Evolutionary conservation across 2,888 invertebrate species (phyloP).

Genomic region (Leptinotarsa rubiginosa): DNA sequence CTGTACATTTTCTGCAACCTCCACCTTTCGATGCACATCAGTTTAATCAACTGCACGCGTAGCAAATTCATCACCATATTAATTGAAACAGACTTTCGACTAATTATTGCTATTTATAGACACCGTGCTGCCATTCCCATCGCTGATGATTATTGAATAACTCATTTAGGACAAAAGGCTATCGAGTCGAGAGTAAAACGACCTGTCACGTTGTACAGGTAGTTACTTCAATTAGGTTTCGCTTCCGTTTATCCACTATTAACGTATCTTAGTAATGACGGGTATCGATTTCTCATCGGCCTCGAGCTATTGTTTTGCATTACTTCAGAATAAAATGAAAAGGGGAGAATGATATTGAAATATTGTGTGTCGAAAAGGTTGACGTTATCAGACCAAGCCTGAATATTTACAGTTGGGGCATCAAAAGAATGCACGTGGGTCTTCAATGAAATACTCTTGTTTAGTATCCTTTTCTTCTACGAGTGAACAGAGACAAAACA

Average conservation of each 20-base stretch:
- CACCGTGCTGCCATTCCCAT: neutral
- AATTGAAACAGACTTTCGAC: conserved; percentile 26
- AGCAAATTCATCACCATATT: neutral
- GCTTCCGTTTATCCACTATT: neutral
- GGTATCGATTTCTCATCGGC: neutral
- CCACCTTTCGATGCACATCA: neutral
- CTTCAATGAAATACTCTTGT: too few species aligned
- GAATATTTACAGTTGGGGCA: too few species aligned
- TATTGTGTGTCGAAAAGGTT: too few species aligned
- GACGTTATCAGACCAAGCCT: too few species aligned
- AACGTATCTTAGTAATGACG: neutral
- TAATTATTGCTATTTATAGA: conserved; percentile 29
- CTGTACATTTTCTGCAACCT: too few species aligned
- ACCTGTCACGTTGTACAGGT: conserved; percentile 1
- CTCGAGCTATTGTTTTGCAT: neutral
- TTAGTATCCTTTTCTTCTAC: too few species aligned
- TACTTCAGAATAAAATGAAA: neutral
- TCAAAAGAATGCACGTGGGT: too few species aligned
- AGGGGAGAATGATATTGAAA: too few species aligned
- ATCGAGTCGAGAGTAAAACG: conserved; percentile 25
- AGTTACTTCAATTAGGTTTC: neutral
- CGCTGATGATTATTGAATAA: neutral
- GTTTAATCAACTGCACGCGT: neutral
- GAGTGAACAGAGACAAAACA: too few species aligned
- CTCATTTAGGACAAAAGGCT: conserved; percentile 24